phyloP scores from a whole-genome alignment of 1,140 invertebrate species.

The Caenorhabditis brenneri region DNA sequence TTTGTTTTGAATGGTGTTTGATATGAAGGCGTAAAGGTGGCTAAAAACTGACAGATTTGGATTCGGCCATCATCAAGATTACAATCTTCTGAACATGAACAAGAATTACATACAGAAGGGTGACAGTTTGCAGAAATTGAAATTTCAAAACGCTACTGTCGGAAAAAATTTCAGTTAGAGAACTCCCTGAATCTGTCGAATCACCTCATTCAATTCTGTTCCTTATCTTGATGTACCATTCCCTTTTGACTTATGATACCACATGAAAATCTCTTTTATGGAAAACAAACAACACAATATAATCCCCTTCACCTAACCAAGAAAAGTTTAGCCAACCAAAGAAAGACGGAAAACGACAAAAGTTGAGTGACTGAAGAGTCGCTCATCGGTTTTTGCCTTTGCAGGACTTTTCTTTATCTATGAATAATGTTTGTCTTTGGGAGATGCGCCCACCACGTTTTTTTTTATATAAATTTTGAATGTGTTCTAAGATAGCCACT shows the following conservation, averaged over 20 bases:
- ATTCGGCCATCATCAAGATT: background rate
- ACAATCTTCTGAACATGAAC: no score
- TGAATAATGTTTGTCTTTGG: constrained; percentile 28
- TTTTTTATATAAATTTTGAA: constrained; percentile 40
- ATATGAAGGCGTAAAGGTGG: background rate
- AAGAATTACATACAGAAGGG: no score
- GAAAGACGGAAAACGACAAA: background rate
- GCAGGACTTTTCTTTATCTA: constrained; percentile 26
- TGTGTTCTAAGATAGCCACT: background rate
- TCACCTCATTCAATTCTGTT: no score
- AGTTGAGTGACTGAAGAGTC: constrained; percentile 27
- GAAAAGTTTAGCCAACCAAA: constrained; percentile 9
- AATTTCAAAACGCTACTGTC: no score
- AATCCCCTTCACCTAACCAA: constrained; percentile 1
- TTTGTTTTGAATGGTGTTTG: background rate
- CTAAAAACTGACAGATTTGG: no score
- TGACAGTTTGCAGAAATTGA: no score
- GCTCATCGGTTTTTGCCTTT: constrained; percentile 14
- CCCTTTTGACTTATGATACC: background rate
- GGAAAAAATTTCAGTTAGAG: no score
- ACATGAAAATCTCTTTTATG: background rate
- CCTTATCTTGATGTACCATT: no score
- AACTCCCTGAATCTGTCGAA: no score
- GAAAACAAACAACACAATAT: constrained; percentile 20
- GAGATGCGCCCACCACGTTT: background rate